Evolutionary conservation across 1,140 invertebrate genomes (phyloP).

Genomic region (Drosophila baimaii): DNA sequence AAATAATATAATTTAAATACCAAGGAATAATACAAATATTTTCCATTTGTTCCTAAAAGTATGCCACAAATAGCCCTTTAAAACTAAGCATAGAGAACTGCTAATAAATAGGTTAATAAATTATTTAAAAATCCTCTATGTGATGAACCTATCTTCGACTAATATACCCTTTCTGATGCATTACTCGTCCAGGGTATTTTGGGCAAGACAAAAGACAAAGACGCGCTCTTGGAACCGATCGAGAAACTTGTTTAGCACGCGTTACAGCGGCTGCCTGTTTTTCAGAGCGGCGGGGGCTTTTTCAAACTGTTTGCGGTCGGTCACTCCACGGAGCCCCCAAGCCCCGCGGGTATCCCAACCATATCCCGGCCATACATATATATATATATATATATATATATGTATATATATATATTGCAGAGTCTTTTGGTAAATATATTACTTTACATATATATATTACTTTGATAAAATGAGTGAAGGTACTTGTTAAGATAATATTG

Average conservation of each 20-base stretch:
- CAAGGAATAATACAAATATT: neutral
- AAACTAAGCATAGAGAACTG: neutral
- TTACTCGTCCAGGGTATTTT: constrained; percentile 26
- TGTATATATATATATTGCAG: constrained; percentile 8
- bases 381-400: constrained; percentile 11
- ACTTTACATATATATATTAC: constrained; percentile 39
- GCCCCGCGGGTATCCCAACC: neutral
- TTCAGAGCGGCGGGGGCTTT: constrained; percentile 64
- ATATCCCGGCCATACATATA: neutral
- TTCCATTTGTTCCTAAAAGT: constrained; percentile 20
- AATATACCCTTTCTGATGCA: neutral
- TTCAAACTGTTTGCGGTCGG: constrained; percentile 76
- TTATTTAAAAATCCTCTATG: neutral
- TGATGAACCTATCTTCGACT: too few species aligned
- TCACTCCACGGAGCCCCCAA: constrained; percentile 40
- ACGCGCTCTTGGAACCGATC: constrained; percentile 68
- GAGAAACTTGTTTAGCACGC: constrained; percentile 81
- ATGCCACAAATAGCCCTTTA: neutral
- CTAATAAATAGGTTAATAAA: neutral
- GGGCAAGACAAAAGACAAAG: constrained; percentile 65
- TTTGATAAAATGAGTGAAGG: neutral
- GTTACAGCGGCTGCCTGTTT: constrained; percentile 81
- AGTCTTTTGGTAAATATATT: constrained; percentile 12
- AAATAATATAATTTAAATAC: neutral
- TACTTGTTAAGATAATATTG: neutral